phyloP scores from a whole-genome alignment of 2,888 invertebrate genomes.

The Idaea aversata region DNA sequence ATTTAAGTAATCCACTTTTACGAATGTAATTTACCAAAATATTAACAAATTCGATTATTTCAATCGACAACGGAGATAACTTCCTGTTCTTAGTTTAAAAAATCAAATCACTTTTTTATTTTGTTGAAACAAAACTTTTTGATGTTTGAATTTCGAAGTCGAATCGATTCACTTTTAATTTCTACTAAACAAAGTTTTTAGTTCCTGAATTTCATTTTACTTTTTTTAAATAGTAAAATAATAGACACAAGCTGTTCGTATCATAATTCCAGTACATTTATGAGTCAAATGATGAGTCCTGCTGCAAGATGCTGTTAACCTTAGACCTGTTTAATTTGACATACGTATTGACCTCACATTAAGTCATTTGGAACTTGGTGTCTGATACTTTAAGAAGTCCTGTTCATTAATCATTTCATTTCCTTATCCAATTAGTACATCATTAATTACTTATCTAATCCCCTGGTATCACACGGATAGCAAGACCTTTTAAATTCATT shows the following conservation, averaged over 20 bases:
- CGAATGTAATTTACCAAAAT: conserved; percentile 7
- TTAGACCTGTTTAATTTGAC: conserved; percentile 57
- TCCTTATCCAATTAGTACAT: conserved; percentile 12
- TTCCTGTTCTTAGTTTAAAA: not conserved
- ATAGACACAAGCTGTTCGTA: conserved; percentile 22
- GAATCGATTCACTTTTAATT: not conserved
- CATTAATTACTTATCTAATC: not conserved
- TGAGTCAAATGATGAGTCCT: conserved; percentile 36
- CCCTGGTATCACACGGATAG: too few species aligned
- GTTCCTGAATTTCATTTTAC: not conserved
- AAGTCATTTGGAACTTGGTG: conserved; percentile 21
- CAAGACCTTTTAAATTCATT: too few species aligned
- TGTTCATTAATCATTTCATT: conserved; percentile 10
- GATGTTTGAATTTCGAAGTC: not conserved
- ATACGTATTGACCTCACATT: conserved; percentile 57
- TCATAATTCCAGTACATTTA: conserved; percentile 19
- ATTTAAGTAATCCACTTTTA: conserved; percentile 59
- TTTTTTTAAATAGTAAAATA: conserved; percentile 9
- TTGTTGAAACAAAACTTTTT: not conserved
- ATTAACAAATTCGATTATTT: conserved; percentile 14
- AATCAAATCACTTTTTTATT: not conserved
- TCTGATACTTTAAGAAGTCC: conserved; percentile 20
- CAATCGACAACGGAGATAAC: conserved; percentile 4
- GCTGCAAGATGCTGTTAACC: conserved; percentile 51
- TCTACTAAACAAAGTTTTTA: not conserved